phyloP scores from a whole-genome alignment of 1,140 invertebrate species.

The Proales similis region DNA sequence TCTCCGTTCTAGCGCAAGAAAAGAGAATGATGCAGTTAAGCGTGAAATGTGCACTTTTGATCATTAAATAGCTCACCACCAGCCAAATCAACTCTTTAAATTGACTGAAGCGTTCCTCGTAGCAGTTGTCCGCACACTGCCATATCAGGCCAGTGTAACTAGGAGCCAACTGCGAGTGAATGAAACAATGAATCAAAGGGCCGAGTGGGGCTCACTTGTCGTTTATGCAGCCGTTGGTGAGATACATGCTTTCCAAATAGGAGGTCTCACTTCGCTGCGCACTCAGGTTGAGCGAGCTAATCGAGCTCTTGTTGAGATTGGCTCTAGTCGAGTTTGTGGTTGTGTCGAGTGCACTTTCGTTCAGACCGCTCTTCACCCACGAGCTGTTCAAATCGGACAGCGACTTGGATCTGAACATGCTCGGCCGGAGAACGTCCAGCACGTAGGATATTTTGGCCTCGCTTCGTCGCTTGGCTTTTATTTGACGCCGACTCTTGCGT shows the following conservation, averaged over 20 bases:
- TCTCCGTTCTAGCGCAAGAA: slow-evolving; percentile 29
- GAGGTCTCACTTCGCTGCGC: too few relatives aligned
- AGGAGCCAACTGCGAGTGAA: too few relatives aligned
- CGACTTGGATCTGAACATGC: slow-evolving; percentile 29
- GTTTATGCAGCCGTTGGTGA: too few relatives aligned
- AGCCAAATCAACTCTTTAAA: slow-evolving; percentile 14
- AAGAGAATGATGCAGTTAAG: not conserved
- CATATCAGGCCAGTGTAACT: slow-evolving; percentile 30
- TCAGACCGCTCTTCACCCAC: not conserved
- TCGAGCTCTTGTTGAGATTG: too few relatives aligned
- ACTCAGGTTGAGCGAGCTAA: too few relatives aligned
- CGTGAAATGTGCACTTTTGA: not conserved
- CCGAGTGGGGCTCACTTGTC: too few relatives aligned
- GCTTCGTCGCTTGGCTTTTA: not conserved
- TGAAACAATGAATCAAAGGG: too few relatives aligned
- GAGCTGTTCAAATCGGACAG: slow-evolving; percentile 22
- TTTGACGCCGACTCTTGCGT: slow-evolving; percentile 21
- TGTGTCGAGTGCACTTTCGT: not conserved
- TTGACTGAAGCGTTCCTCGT: slow-evolving; percentile 21
- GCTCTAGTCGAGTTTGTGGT: too few relatives aligned
- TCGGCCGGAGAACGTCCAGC: slow-evolving; percentile 9
- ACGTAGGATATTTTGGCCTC: slow-evolving; percentile 7
- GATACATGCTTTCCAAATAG: too few relatives aligned
- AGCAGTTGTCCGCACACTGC: slow-evolving; percentile 37
- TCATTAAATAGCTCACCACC: not conserved